Evolutionary conservation across 1,140 invertebrate species (phyloP), one percentile per base, ranked within the genome.

Genomic region (Caligus rogercresseyi): DNA sequence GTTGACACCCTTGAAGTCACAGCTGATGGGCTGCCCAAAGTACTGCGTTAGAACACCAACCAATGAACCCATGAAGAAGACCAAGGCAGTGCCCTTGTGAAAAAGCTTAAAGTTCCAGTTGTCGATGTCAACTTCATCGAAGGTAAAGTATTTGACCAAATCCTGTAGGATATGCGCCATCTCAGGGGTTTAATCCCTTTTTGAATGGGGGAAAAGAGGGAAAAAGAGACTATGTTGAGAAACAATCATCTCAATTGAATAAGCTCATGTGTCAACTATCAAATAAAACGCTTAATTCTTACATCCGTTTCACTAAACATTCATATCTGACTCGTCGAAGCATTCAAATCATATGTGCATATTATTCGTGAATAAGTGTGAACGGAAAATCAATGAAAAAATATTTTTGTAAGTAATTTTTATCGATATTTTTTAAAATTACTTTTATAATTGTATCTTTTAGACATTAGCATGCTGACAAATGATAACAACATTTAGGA

Each of bases 41-140:
- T 43, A 62, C 60, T 62, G 60, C n/a, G 21, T 62, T 16, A 43
- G n/a, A 16, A 62, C 31, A 1, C 60, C 60, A 20, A 62, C 60
- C 26, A 53, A 26, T 16, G 60, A 19, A 53, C 60, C 60, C 16
- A 26, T 24, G 18, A 62, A 43, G 31, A 25, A 62, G 18, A 62
- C 16, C 13, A 62, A n/a, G 15, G 31, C 24, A 53, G 21, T 53
- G 14, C 24, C 24, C 24, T 62, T 62, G 16, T 52, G 31, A 19
- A 26, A 53, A 11, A 62, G 60, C n/a, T 62, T 62, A 53, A 62
- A 62, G n/a, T 43, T 52, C 60, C 60, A 62, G n/a, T 62, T 62
- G 31, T 62, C 60, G 52, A 62, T 62, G 31, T 62, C 31, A 21
- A 53, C 31, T 13, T 62, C 60, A 52, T 62, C 60, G 24, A 62